Percentiles rank a stretch among this genome's conserved stretches.
Conservation (phyloP, 2,113 vertebrate genomes). For the Nansenia antarctica region DNA sequence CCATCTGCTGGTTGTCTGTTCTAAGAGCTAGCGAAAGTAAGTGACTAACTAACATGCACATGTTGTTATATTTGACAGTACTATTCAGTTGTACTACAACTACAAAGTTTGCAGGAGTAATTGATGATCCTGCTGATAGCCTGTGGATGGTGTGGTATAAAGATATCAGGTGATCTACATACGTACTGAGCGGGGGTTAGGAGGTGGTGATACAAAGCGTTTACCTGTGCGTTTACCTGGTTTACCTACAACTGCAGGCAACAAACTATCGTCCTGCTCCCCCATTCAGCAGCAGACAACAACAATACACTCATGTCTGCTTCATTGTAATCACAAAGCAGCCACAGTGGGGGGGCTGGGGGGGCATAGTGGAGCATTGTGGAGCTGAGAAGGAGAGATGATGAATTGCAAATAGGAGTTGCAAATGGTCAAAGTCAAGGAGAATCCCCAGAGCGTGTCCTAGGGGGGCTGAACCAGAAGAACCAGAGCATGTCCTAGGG, state of each 20-base stretch:
- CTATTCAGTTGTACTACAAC: neutral
- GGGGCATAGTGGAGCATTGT: slow-evolving; percentile 53
- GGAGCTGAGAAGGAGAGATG: slow-evolving; percentile 53
- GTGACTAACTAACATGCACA: neutral
- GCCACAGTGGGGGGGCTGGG: slow-evolving; percentile 19
- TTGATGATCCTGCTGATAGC: neutral
- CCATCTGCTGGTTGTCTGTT: slow-evolving; percentile 3
- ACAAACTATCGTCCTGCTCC: slow-evolving; percentile 31
- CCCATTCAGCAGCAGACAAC: slow-evolving; percentile 33
- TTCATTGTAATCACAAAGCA: slow-evolving; percentile 69
- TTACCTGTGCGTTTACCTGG: slow-evolving; percentile 54
- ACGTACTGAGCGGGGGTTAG: slow-evolving; percentile 25
- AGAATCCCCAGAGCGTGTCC: slow-evolving; percentile 58
- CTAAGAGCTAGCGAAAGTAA: no score
- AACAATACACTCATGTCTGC: slow-evolving; percentile 52
- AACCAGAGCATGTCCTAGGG: neutral
- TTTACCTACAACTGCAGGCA: slow-evolving; percentile 30
- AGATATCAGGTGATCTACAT: neutral
- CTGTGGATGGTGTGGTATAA: neutral
- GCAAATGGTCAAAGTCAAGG: slow-evolving; percentile 66
- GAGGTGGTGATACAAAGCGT: neutral
- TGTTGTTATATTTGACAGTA: neutral
- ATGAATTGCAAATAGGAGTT: slow-evolving; percentile 75
- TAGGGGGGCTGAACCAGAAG: slow-evolving; percentile 1
- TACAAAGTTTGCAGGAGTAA: neutral